These are phyloP conservation scores for Ailurus styani DNA, from an alignment of 2,113 vertebrate species.

Conservation along the genomic window DNA sequence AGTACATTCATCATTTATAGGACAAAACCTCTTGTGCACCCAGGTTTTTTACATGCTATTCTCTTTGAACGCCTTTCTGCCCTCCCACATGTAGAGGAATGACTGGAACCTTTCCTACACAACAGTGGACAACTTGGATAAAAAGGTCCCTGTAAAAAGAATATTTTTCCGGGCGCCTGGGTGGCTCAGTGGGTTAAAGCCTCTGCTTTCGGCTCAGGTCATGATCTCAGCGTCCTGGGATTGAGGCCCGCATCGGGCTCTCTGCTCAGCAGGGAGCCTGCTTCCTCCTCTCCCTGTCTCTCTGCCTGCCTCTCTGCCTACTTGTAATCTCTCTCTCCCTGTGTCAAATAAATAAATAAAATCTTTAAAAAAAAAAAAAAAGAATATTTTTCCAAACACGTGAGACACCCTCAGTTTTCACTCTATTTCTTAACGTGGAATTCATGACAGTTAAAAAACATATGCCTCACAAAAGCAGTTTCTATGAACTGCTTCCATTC, in stretches of 20 bases:
- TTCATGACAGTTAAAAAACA: not conserved
- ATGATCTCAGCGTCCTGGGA: too few species aligned
- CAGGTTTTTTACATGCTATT: not conserved
- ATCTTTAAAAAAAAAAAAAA: too few species aligned
- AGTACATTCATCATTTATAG: not conserved
- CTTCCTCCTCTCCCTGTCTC: too few species aligned
- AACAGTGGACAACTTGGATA: not conserved
- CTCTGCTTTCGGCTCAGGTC: too few species aligned
- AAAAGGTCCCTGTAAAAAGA: not conserved
- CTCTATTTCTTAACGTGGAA: not conserved
- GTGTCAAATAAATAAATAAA: too few species aligned
- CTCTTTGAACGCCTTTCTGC: not conserved
- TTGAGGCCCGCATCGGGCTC: too few species aligned
- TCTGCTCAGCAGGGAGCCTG: too few species aligned
- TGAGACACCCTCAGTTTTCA: not conserved
- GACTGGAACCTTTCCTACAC: not conserved
- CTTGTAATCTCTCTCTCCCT: too few species aligned
- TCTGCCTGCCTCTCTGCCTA: too few species aligned
- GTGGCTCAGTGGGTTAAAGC: too few species aligned
- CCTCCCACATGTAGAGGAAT: not conserved
- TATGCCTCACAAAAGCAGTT: not conserved
- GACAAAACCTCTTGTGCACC: not conserved
- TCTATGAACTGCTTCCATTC: not conserved
- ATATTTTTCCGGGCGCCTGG: not conserved
- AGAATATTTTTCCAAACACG: not conserved